Base-by-base conservation (phyloP, 2,113 vertebrate genomes). In the Lutjanus erythropterus region DNA sequence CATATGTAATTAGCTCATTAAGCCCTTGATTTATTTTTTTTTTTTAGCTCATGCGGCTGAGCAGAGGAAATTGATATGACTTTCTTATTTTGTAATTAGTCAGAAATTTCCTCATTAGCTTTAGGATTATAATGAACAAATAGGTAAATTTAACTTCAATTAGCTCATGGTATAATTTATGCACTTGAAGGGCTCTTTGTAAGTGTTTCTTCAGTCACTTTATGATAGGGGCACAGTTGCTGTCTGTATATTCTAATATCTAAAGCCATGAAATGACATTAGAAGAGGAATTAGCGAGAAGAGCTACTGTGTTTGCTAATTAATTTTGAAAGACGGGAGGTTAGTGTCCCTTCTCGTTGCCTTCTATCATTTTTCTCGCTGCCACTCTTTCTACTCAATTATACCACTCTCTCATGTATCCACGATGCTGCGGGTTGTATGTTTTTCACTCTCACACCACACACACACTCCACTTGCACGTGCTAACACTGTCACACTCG, bases 1-100 rank as follows among this genome's bases (percentile, higher is more conserved):
- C 89, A 75, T 77, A 78, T 92, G 91, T 94, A 94, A 95, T 94
- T 92, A 92, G 93, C 93, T 93, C 91, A 92, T 94, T 92, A 89
- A 91, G 83, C 72, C 83, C 77, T 68, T 89, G 88, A 83, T 92
- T 93, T 86, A 86, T 92, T 92, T 92, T 89, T 39, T 92, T 89
- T 39, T 86, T 90, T 70, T 76, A 80, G 68, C 69, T 67, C 75
- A 64, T 84, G 64, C 83, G 71, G 76, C 84, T 72, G 65, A 86
- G 84, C 75, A 79, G 59, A 91, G 77, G 84, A 91, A 90, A 89
- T 85, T 85, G 84, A 92, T 91, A 93, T 94, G 78, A 92, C 90
- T 87, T 90, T 89, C 87, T 89, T 91, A 91, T 93, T 94, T 94
- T 90, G 90, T 91, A 94, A 93, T 95, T 94, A 92, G 88, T 78